Base-by-base conservation (phyloP, 1,140 invertebrate genomes). In the Caenorhabditis latens region DNA sequence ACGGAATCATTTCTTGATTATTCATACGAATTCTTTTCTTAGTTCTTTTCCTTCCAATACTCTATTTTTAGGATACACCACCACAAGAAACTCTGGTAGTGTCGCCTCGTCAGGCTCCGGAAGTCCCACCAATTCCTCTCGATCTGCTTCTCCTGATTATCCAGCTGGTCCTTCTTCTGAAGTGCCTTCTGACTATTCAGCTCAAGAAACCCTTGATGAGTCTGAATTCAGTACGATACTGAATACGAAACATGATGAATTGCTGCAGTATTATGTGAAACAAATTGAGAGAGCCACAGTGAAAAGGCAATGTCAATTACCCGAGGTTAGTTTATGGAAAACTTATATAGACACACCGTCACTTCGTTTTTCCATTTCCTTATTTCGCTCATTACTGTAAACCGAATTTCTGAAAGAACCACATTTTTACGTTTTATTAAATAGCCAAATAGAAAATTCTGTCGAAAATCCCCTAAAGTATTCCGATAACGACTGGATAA, bases 261-360 rank as follows among this genome's bases (percentile, higher is more conserved):
- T 71, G 42, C 65, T 71, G 5, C 65, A 71, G 16, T 71, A 71
- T n/a, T 71, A 71, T 42, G 65, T 71, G 65, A 71, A 71, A n/a
- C 65, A 71, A 48, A 71, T 71, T 5, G 43, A 71, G 65, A 71
- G 43, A 32, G 65, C 65, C 4, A 48, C 40, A 0, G 65, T 71
- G 4, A 43, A 19, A n/a, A 71, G 65, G 19, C 42, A 48, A 9
- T 43, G 65, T 19, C 42, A 46, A n/a, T 46, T 71, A 21, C 65
- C 65, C 16, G 65, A 71, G 65, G 65, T 71, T 19, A 14, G 65
- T 71, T 11, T 14, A 16, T 8, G 32, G 32, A 32, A 32, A 32
- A 32, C 32, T 32, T 32, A 2, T 1, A 32, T 32, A 32, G 32
- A 32, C 32, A 32, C 32, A 32, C 32, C 32, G 0, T 32, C 32